phyloP scores from a whole-genome alignment of 2,888 invertebrate species.

The Tinea trinotella region DNA sequence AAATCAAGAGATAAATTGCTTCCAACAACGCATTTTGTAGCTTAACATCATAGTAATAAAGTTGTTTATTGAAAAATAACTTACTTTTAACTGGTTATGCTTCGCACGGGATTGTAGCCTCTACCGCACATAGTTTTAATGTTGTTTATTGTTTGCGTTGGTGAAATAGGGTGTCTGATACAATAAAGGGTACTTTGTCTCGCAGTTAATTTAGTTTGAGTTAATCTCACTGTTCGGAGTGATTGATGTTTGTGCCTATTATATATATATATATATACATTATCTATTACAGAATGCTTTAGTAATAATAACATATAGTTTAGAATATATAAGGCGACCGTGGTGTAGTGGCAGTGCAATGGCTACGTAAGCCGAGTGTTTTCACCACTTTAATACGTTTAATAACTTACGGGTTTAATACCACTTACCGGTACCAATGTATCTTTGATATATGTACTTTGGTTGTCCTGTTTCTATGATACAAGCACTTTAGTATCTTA shows the following conservation, averaged over 20 bases:
- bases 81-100: not conserved
- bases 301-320: no score
- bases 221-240: conserved; percentile 58
- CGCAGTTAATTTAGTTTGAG: conserved; percentile 66
- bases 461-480: no score
- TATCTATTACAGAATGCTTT: no score
- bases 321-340: no score
- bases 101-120: not conserved
- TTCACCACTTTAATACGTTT: no score
- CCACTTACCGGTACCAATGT: no score
- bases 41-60: conserved; percentile 34
- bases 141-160: not conserved
- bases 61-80: conserved; percentile 30
- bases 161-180: not conserved
- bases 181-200: conserved; percentile 38
- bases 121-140: not conserved
- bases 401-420: no score
- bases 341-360: no score
- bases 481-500: no score
- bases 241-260: conserved; percentile 62
- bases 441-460: no score
- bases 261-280: no score
- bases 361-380: no score
- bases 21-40: conserved; percentile 23
- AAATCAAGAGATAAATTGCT: conserved; percentile 43